Evolutionary conservation across 2,113 vertebrate genomes (phyloP).

Genomic region (Calidris pygmaea): DNA sequence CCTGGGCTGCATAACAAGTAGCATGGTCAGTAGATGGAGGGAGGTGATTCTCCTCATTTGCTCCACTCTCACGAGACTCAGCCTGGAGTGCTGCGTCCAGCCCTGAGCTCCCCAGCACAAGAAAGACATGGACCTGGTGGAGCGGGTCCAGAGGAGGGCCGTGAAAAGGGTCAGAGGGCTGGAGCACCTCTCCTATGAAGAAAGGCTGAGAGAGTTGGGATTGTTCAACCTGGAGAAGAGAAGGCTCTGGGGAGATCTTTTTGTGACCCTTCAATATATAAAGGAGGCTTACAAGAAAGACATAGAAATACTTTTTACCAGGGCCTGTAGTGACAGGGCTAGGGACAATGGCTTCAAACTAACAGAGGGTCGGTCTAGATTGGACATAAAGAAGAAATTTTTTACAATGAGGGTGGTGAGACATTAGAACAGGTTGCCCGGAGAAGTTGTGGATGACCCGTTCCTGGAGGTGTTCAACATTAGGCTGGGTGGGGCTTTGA

Average conservation of each 20-base stretch:
- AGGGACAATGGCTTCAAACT: neutral
- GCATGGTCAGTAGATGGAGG: fast-evolving
- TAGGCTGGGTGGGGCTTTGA: neutral
- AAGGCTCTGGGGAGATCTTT: neutral
- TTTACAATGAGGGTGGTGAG: fast-evolving
- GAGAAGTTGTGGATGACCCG: neutral
- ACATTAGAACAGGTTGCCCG: neutral
- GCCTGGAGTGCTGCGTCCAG: neutral
- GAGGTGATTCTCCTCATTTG: neutral
- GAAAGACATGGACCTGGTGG: neutral
- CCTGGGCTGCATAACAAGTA: neutral
- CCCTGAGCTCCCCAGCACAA: neutral
- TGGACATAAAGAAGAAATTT: neutral
- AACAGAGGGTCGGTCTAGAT: neutral
- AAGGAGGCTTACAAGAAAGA: neutral
- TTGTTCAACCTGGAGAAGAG: neutral
- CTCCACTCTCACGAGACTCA: neutral
- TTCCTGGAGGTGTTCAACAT: neutral
- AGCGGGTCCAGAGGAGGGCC: neutral
- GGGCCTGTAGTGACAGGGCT: neutral
- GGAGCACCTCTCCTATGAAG: neutral
- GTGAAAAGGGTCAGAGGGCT: neutral
- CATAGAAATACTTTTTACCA: neutral
- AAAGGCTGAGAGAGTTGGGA: neutral
- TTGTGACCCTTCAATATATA: neutral